Percentiles rank a stretch among this genome's conserved stretches.
phyloP scores from a whole-genome alignment of 2,888 invertebrate species.

The Chaitophorus viminalis region DNA sequence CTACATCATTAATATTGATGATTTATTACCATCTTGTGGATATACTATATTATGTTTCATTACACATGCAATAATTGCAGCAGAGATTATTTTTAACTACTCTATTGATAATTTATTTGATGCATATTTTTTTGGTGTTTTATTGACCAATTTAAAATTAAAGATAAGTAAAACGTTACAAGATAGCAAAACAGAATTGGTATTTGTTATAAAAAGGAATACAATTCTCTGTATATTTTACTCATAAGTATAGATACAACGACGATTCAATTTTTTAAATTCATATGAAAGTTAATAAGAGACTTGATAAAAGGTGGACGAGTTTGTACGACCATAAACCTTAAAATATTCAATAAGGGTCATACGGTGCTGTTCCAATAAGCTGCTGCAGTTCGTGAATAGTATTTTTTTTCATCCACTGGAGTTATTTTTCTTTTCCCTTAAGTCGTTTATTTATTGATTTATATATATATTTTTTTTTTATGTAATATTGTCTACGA shows the following conservation, averaged over 20 bases:
- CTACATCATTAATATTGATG: neutral
- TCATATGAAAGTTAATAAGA: slow-evolving; percentile 35
- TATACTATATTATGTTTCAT: neutral
- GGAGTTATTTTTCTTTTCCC: slow-evolving; percentile 27
- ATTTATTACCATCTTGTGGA: neutral
- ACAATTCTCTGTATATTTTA: neutral
- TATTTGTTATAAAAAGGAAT: too few relatives aligned
- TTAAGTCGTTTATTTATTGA: slow-evolving; percentile 4
- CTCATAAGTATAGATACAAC: neutral
- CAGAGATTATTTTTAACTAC: neutral
- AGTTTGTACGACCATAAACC: slow-evolving; percentile 47
- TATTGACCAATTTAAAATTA: too few relatives aligned
- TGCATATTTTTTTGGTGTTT: too few relatives aligned
- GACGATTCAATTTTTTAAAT: slow-evolving; percentile 23
- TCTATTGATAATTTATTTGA: neutral
- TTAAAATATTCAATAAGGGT: slow-evolving; percentile 52
- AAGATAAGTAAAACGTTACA: too few relatives aligned
- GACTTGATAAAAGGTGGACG: slow-evolving; percentile 36
- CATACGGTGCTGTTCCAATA: slow-evolving; percentile 49
- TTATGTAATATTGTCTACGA: neutral
- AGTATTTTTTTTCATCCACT: neutral
- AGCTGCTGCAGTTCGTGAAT: slow-evolving; percentile 28
- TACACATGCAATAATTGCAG: neutral
- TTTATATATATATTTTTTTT: neutral
- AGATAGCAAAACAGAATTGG: too few relatives aligned